These are phyloP conservation scores for Hylaeus anthracinus DNA, from an alignment of 1,140 invertebrate genomes.

Conservation along the genomic window DNA sequence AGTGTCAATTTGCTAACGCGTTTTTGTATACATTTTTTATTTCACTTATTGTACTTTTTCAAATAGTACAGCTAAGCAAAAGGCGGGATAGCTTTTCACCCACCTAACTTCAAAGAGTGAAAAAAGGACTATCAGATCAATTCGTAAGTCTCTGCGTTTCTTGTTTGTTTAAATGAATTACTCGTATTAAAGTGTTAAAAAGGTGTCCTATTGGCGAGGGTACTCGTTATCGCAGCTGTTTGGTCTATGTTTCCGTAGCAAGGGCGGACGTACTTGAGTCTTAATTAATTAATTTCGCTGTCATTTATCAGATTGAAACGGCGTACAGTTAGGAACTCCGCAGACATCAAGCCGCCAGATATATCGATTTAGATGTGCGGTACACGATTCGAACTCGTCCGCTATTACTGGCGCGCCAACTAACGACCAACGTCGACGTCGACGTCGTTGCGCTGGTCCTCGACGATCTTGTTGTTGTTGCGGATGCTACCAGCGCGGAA, in stretches of 20 bases:
- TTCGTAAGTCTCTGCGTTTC: too few relatives aligned
- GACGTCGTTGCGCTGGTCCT: neutral
- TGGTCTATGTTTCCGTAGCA: neutral
- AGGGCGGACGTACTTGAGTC: slow-evolving; percentile 69
- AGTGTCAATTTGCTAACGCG: too few relatives aligned
- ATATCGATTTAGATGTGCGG: slow-evolving; percentile 73
- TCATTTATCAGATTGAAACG: slow-evolving; percentile 72
- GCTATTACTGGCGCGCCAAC: slow-evolving; percentile 58
- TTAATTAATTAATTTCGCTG: slow-evolving; percentile 76
- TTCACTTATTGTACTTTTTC: too few relatives aligned
- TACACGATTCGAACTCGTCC: slow-evolving; percentile 68
- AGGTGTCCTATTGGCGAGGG: too few relatives aligned
- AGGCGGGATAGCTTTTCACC: too few relatives aligned
- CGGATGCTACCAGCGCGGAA: slow-evolving; percentile 25
- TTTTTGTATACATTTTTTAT: too few relatives aligned
- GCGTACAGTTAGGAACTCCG: slow-evolving; percentile 61
- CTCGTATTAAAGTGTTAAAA: too few relatives aligned
- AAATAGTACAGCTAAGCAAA: too few relatives aligned
- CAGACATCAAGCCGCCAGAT: slow-evolving; percentile 66
- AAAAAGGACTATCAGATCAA: too few relatives aligned
- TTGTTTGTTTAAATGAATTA: too few relatives aligned
- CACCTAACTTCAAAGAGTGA: too few relatives aligned
- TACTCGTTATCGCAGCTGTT: too few relatives aligned
- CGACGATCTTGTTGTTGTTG: slow-evolving; percentile 31
- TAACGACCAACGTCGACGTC: slow-evolving; percentile 64